Evolutionary conservation across 2,888 invertebrate genomes (phyloP).

Genomic region (Imbricaverruca yamaguchii): DNA sequence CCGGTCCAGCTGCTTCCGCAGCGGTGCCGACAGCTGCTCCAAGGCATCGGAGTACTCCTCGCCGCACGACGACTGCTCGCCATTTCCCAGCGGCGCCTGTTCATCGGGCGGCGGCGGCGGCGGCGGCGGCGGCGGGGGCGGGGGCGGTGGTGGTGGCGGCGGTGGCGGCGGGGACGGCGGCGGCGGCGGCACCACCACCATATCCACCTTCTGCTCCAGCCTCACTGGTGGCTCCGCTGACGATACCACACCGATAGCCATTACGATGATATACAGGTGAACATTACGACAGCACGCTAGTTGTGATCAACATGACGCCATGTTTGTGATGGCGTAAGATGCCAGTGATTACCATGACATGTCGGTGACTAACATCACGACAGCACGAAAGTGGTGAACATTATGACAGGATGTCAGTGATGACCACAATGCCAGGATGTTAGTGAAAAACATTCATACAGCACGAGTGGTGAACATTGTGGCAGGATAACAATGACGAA

Average conservation of each 20-base stretch:
- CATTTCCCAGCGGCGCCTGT: neutral
- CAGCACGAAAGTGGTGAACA: too few relatives aligned
- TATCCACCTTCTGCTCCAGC: neutral
- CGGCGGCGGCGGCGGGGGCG: neutral
- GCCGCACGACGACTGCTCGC: neutral
- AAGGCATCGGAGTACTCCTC: neutral
- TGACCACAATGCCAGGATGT: too few relatives aligned
- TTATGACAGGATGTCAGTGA: too few relatives aligned
- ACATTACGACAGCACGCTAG: too few relatives aligned
- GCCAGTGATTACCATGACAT: too few relatives aligned
- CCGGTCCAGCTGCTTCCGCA: neutral
- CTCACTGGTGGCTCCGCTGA: neutral
- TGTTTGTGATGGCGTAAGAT: too few relatives aligned
- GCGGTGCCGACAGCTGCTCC: slow-evolving; percentile 5
- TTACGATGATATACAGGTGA: too few relatives aligned
- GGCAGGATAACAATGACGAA: too few relatives aligned
- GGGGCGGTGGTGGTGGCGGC: neutral
- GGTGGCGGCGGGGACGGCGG: neutral
- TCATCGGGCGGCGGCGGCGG: neutral
- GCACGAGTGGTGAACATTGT: too few relatives aligned
- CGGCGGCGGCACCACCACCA: neutral
- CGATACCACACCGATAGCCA: neutral
- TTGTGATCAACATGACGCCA: too few relatives aligned
- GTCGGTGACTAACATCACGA: too few relatives aligned
- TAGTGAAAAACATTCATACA: too few relatives aligned